These are phyloP conservation scores for Tachuris rubrigastra DNA, from an alignment of 2,113 vertebrate genomes.

Conservation along the genomic window DNA sequence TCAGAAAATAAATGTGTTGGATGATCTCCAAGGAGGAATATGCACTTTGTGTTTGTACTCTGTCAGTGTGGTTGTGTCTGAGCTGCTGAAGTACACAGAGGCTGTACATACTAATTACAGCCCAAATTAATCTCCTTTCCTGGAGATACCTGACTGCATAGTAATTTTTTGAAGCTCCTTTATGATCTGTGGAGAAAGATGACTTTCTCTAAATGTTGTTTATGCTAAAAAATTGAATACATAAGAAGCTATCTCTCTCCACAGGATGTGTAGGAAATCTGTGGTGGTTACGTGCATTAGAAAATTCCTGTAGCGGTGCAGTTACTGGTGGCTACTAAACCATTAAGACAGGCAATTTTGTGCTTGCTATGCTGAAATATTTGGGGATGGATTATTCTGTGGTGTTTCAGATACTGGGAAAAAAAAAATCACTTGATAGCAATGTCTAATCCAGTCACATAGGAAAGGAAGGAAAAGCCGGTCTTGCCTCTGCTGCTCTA, in stretches of 20 bases:
- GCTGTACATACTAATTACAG: background rate
- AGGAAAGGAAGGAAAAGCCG: background rate
- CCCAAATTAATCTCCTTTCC: background rate
- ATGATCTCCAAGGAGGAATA: background rate
- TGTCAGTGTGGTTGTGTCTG: background rate
- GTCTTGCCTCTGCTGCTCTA: background rate
- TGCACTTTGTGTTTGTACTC: background rate
- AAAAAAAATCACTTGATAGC: background rate
- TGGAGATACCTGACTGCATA: background rate
- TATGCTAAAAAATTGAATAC: background rate
- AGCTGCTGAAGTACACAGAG: background rate
- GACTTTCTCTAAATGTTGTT: background rate
- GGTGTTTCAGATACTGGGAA: background rate
- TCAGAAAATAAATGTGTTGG: background rate
- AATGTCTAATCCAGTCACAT: background rate
- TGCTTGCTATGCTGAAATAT: background rate
- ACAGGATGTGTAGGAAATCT: background rate
- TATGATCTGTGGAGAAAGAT: background rate
- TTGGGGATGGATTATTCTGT: background rate
- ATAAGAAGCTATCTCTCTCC: background rate
- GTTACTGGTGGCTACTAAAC: background rate
- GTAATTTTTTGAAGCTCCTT: background rate
- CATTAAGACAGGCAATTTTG: background rate
- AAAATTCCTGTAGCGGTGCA: background rate
- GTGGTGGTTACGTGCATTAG: background rate